A percentile compares a stretch with the other conserved stretches of the same genome.
Evolutionary conservation across 2,797 vertebrate genomes (phyloP).

Genomic region (Hippocampus kuda): DNA sequence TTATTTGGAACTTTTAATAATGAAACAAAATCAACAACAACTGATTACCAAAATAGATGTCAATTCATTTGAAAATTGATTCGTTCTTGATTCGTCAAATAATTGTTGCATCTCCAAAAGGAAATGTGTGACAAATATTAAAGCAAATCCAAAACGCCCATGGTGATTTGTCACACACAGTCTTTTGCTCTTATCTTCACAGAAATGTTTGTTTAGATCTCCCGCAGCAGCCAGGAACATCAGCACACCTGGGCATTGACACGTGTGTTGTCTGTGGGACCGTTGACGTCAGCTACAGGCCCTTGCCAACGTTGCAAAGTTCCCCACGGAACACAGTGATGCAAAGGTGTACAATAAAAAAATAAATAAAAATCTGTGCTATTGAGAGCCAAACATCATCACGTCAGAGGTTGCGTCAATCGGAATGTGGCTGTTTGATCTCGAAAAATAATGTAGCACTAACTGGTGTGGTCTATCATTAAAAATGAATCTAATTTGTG

Average conservation of each 20-base stretch:
- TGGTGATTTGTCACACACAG: not conserved
- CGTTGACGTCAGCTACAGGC: constrained; percentile 35
- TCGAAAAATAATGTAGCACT: too few species aligned
- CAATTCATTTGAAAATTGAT: too few species aligned
- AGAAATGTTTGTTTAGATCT: not conserved
- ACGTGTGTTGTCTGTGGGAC: not conserved
- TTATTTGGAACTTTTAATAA: too few species aligned
- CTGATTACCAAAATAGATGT: too few species aligned
- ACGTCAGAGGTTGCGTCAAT: too few species aligned
- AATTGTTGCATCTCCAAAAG: not conserved
- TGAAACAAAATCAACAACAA: too few species aligned
- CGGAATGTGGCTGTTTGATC: too few species aligned
- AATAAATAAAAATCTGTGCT: too few species aligned
- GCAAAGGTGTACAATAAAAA: constrained; percentile 5
- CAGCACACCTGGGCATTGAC: constrained; percentile 4
- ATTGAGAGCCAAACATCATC: too few species aligned
- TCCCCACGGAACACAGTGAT: constrained; percentile 12
- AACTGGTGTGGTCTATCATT: too few species aligned
- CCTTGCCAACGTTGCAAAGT: constrained; percentile 9
- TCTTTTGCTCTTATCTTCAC: not conserved
- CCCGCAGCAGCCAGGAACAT: not conserved
- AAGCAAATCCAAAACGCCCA: not conserved
- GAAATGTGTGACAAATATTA: not conserved
- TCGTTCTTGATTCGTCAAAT: too few species aligned
- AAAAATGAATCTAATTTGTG: too few species aligned